These are phyloP conservation scores for Sylvicola cinctus DNA, from an alignment of 2,888 invertebrate genomes.

Conservation along the genomic window DNA sequence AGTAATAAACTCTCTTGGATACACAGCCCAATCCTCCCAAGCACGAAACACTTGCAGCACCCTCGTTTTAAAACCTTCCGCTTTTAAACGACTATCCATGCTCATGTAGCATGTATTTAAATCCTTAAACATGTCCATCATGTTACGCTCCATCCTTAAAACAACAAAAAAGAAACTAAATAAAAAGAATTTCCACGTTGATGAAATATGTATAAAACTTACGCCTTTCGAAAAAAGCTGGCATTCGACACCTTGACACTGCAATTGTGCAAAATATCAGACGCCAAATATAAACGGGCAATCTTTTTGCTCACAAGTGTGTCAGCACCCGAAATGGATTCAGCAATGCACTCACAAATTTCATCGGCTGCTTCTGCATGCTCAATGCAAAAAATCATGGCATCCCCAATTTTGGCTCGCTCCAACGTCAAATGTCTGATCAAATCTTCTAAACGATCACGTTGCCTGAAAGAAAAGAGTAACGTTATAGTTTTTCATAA, in stretches of 20 bases:
- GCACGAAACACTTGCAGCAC: constrained; percentile 79
- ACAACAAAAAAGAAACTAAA: constrained; percentile 5
- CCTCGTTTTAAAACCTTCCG: constrained; percentile 87
- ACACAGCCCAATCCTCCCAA: constrained; percentile 96
- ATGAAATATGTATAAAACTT: constrained; percentile 19
- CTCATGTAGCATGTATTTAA: constrained; percentile 49
- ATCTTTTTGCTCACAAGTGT: constrained; percentile 76
- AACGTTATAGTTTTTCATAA: constrained; percentile 1
- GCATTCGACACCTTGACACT: constrained; percentile 92
- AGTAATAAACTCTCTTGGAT: constrained; percentile 78
- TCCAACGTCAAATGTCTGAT: constrained; percentile 69
- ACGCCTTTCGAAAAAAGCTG: constrained; percentile 77
- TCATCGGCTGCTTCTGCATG: constrained; percentile 96
- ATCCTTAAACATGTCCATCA: constrained; percentile 56
- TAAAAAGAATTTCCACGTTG: background rate
- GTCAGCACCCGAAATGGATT: constrained; percentile 54
- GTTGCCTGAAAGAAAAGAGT: constrained; percentile 38
- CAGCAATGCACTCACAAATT: constrained; percentile 78
- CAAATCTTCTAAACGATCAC: constrained; percentile 81
- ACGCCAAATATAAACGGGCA: constrained; percentile 82
- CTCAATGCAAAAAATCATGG: constrained; percentile 98
- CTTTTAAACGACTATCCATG: constrained; percentile 69
- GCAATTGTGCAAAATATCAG: constrained; percentile 93
- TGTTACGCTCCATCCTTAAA: constrained; percentile 59
- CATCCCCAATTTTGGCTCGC: constrained; percentile 66